These are phyloP conservation scores for Hirundichthys speculiger DNA, from an alignment of 2,113 vertebrate genomes.

Conservation along the genomic window DNA sequence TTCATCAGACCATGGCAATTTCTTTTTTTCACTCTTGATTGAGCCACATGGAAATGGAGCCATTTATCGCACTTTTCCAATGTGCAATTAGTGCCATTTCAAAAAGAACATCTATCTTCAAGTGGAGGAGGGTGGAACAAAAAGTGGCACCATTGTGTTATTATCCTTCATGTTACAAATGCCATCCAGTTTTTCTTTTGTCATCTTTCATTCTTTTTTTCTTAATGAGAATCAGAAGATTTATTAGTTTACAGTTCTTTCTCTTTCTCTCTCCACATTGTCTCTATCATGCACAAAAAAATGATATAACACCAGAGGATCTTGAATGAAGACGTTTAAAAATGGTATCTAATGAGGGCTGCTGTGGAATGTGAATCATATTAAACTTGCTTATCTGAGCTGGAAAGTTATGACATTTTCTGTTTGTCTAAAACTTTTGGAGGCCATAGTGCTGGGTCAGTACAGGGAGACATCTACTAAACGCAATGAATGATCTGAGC, in stretches of 20 bases:
- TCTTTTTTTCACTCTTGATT: slow-evolving; percentile 8
- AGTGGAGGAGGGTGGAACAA: background rate
- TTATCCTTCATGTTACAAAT: background rate
- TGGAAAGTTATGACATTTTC: no score
- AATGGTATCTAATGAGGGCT: slow-evolving; percentile 12
- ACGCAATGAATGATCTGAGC: slow-evolving; percentile 17
- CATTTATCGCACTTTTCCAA: slow-evolving; percentile 16
- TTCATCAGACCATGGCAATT: slow-evolving; percentile 7
- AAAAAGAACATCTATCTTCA: slow-evolving; percentile 16
- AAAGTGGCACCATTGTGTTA: background rate
- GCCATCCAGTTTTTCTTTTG: background rate
- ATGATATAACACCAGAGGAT: no score
- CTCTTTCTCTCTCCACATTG: background rate
- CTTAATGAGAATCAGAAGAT: background rate
- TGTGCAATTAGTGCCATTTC: slow-evolving; percentile 31
- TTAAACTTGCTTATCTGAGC: no score
- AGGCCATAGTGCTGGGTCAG: no score
- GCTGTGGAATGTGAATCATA: slow-evolving; percentile 39
- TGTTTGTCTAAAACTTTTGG: no score
- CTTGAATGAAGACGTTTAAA: slow-evolving; percentile 19
- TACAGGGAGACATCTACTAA: slow-evolving; percentile 9
- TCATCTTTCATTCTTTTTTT: background rate
- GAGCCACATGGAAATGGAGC: slow-evolving; percentile 14
- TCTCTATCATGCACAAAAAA: no score
- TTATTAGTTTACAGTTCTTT: background rate